Base-by-base conservation (phyloP, 2,888 invertebrate species). In the Cremastinae sp. region DNA sequence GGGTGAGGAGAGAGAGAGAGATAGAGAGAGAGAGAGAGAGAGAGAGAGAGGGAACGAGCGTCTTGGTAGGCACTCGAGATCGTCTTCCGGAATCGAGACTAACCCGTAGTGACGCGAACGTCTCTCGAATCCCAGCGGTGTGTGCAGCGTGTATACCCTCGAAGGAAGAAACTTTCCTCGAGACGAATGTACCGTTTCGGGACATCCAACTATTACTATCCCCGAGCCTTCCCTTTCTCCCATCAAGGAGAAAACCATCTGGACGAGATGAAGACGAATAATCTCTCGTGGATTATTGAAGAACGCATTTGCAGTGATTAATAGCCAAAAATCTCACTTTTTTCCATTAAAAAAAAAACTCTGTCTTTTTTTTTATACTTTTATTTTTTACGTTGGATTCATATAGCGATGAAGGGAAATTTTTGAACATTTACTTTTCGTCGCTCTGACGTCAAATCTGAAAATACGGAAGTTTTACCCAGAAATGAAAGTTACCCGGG, bases 271-370 rank as follows among this genome's bases (percentile, higher is more conserved):
- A 75, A 68, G 66, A 62, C 56, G 71, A 71, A 66, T 75, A 75
- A 75, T n/a, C n/a, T 72, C 71, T 72, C 62, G 14, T 36, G 66
- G 75, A 75, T 75, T 75, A 75, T 72, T 68, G 61, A 75, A 34
- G 65, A 20, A 66, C 69, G 58, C 38, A 54, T 66, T 41, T n/a
- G 36, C 54, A 54, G 56, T 68, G 47, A 75, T 72, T 75, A 75
- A 75, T 75, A 56, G 56, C 61, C 16, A 45, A 20, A 10, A 36
- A 71, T 75, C n/a, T n/a, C n/a, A n/a, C 38, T 45, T 56, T 58
- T 66, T 20, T 7, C n/a, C 18, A 4, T 43, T 51, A n/a, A n/a
- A n/a, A n/a, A n/a, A n/a, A n/a, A n/a, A n/a, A n/a, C n/a, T n/a
- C n/a, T n/a, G n/a, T 51, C 12, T 34, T 5, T 5, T 34, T 7